Conservation (phyloP, 2,888 invertebrate genomes). For the Atrina japonica region DNA sequence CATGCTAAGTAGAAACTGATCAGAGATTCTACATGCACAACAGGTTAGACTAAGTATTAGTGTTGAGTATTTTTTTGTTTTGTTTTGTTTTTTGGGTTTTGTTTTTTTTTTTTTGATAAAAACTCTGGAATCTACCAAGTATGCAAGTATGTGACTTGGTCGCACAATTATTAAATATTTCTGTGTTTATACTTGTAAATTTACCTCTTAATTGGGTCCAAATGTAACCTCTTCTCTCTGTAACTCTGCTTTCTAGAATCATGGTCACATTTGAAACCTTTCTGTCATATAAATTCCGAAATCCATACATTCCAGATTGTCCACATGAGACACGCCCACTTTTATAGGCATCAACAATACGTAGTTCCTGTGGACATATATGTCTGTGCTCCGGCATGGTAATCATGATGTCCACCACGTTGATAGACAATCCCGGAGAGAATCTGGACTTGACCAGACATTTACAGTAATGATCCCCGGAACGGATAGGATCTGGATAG, state of each 20-base stretch:
- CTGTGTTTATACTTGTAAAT: too few relatives aligned
- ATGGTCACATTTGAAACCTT: slow-evolving; percentile 67
- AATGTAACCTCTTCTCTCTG: slow-evolving; percentile 65
- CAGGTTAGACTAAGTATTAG: too few relatives aligned
- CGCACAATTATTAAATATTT: too few relatives aligned
- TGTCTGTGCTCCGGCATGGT: slow-evolving; percentile 49
- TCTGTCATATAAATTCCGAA: slow-evolving; percentile 65
- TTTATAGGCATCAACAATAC: slow-evolving; percentile 62
- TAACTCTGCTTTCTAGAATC: slow-evolving; percentile 58
- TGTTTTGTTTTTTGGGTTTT: too few relatives aligned
- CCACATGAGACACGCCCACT: slow-evolving; percentile 65
- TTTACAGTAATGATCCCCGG: slow-evolving; percentile 59
- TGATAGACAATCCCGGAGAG: slow-evolving; percentile 64
- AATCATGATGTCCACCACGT: slow-evolving; percentile 65
- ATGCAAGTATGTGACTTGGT: too few relatives aligned
- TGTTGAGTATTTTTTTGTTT: too few relatives aligned
- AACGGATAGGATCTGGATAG: slow-evolving; percentile 63
- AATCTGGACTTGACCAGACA: slow-evolving; percentile 65
- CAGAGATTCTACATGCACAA: too few relatives aligned
- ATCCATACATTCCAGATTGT: slow-evolving; percentile 68
- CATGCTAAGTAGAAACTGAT: too few relatives aligned
- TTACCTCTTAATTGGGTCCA: slow-evolving; percentile 72
- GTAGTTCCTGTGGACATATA: slow-evolving; percentile 61
- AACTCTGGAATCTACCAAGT: too few relatives aligned
- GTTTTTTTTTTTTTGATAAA: too few relatives aligned